Conservation (phyloP, 2,797 vertebrate species). For the Orestias chungarensis region DNA sequence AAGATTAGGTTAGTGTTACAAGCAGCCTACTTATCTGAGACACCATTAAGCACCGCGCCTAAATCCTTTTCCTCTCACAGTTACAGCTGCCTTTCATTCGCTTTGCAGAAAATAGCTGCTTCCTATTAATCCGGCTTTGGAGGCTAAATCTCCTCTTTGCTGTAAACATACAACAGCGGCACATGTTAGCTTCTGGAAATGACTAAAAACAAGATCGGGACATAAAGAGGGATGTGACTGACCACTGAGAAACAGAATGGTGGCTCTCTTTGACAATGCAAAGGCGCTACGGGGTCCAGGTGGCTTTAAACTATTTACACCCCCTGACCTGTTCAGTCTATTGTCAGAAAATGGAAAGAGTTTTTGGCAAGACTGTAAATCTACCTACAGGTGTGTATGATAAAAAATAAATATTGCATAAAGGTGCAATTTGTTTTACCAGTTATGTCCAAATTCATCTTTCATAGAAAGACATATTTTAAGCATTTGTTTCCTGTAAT, state of each 20-base stretch:
- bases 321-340: neutral
- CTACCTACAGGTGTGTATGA: too few species aligned
- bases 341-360: neutral
- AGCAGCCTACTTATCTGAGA: slow-evolving; percentile 53
- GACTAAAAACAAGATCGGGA: slow-evolving; percentile 9
- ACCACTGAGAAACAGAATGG: neutral
- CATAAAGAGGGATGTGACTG: neutral
- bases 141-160: slow-evolving; percentile 53
- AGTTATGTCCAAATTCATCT: too few species aligned
- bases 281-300: neutral
- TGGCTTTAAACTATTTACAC: neutral
- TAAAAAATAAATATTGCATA: too few species aligned
- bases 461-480: too few species aligned
- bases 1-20: slow-evolving; percentile 73
- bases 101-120: slow-evolving; percentile 61
- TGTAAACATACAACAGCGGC: slow-evolving; percentile 24
- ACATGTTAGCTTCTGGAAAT: slow-evolving; percentile 7
- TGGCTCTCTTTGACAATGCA: neutral
- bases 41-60: slow-evolving; percentile 54
- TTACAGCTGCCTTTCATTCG: slow-evolving; percentile 49
- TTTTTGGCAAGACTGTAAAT: too few species aligned
- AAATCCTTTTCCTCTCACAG: slow-evolving; percentile 64
- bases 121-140: slow-evolving; percentile 64
- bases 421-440: too few species aligned
- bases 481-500: too few species aligned